A percentile compares a stretch with the other conserved stretches of the same genome.
phyloP scores from a whole-genome alignment of 1,140 invertebrate genomes.

The Temnothorax longispinosus region DNA sequence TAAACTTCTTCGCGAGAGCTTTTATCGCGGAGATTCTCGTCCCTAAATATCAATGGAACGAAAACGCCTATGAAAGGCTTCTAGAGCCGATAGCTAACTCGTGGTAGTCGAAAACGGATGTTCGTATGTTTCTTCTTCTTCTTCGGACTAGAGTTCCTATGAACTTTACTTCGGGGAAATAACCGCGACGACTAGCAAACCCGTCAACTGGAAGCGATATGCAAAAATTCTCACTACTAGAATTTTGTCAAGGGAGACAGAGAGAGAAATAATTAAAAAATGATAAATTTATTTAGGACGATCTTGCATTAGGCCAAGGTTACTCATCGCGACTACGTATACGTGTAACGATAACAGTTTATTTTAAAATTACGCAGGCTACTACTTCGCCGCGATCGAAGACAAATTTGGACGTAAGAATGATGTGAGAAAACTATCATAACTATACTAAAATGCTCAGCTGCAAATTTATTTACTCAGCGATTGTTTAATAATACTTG shows the following conservation, averaged over 20 bases:
- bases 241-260: background rate
- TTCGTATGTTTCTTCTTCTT: background rate
- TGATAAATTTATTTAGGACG: background rate
- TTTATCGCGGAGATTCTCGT: conserved; percentile 55
- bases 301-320: conserved; percentile 61
- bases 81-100: background rate
- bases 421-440: background rate
- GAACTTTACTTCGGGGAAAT: background rate
- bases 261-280: background rate
- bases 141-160: background rate
- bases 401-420: conserved; percentile 28
- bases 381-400: background rate
- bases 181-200: background rate
- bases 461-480: background rate
- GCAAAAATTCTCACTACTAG: background rate
- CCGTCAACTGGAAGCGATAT: background rate
- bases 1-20: conserved; percentile 64
- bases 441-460: background rate
- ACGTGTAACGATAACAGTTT: conserved; percentile 56
- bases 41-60: conserved; percentile 36
- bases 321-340: background rate
- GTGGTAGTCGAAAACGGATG: background rate
- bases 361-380: conserved; percentile 62
- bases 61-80: conserved; percentile 1
- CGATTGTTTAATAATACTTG: background rate